Evolutionary conservation across 2,888 invertebrate genomes (phyloP).

Genomic region (Clostera curtula): DNA sequence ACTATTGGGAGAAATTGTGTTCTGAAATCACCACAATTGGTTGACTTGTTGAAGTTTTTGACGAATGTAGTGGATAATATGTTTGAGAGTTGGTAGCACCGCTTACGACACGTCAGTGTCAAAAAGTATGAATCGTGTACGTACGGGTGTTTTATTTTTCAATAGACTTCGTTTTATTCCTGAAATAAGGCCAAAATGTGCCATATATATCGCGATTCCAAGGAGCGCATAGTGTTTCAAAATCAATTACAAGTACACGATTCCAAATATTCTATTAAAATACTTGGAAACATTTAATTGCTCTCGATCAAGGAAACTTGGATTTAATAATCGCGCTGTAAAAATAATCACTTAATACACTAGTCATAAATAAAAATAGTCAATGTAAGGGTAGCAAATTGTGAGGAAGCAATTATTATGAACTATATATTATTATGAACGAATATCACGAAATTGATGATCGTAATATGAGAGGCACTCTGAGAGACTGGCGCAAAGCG

Average conservation of each 20-base stretch:
- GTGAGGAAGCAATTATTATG: slow-evolving; percentile 17
- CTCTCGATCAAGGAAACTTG: too few species aligned
- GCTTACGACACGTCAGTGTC: slow-evolving; percentile 3
- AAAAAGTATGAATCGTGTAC: slow-evolving; percentile 2
- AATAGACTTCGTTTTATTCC: slow-evolving; percentile 8
- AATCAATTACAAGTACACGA: slow-evolving; percentile 7
- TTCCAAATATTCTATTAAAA: slow-evolving; percentile 5
- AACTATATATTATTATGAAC: slow-evolving; percentile 48
- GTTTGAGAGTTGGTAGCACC: too few species aligned
- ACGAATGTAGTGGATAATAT: too few species aligned
- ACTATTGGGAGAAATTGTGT: too few species aligned
- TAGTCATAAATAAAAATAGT: slow-evolving; percentile 18
- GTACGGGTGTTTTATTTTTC: slow-evolving; percentile 2
- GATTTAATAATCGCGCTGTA: slow-evolving; percentile 4
- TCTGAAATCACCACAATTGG: too few species aligned
- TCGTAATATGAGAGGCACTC: slow-evolving; percentile 61
- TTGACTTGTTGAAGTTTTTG: too few species aligned
- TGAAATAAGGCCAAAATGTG: slow-evolving; percentile 24
- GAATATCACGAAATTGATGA: slow-evolving; percentile 63
- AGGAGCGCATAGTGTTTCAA: slow-evolving; percentile 5
- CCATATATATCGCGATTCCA: slow-evolving; percentile 13
- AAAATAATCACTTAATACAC: slow-evolving; percentile 7
- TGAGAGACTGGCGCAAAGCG: slow-evolving; percentile 92
- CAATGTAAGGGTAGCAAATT: slow-evolving; percentile 8
- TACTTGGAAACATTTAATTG: too few species aligned